Evolutionary conservation across 2,797 vertebrate species (phyloP).

Genomic region (Periophthalmus magnuspinnatus): DNA sequence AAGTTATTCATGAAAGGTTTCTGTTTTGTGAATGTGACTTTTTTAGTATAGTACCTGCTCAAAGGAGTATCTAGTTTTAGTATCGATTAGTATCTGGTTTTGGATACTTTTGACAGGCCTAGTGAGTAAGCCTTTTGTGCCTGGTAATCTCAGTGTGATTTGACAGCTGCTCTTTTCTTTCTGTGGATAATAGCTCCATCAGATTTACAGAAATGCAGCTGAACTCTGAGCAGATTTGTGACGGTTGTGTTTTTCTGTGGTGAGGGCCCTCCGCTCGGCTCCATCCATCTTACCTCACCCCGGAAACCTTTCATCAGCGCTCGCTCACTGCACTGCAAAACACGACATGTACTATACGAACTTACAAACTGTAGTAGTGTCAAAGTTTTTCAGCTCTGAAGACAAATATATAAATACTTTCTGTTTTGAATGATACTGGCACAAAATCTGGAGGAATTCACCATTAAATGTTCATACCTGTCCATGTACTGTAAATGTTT

Average conservation of each 20-base stretch:
- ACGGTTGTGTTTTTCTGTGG: slow-evolving; percentile 22
- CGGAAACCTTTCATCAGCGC: slow-evolving; percentile 36
- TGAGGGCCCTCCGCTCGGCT: background rate
- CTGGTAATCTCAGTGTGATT: background rate
- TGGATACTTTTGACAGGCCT: too few relatives aligned
- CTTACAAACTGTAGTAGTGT: background rate
- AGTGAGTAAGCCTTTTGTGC: too few relatives aligned
- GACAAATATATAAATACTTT: background rate
- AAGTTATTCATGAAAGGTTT: too few relatives aligned
- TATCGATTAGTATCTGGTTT: too few relatives aligned
- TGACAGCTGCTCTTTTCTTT: background rate
- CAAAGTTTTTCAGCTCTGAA: background rate
- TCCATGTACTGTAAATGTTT: too few relatives aligned
- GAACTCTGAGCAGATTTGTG: slow-evolving; percentile 27
- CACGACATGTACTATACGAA: background rate
- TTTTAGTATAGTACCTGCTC: too few relatives aligned
- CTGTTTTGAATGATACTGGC: background rate
- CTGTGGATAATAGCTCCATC: background rate
- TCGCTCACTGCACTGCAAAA: background rate
- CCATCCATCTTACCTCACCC: slow-evolving; percentile 61
- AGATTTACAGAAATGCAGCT: slow-evolving; percentile 11
- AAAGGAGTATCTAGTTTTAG: too few relatives aligned
- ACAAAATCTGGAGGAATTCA: too few relatives aligned
- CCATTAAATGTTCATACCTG: too few relatives aligned
- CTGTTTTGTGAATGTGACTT: too few relatives aligned